Conservation (phyloP, 2,113 vertebrate species). For the Cyprichromis sp. region DNA sequence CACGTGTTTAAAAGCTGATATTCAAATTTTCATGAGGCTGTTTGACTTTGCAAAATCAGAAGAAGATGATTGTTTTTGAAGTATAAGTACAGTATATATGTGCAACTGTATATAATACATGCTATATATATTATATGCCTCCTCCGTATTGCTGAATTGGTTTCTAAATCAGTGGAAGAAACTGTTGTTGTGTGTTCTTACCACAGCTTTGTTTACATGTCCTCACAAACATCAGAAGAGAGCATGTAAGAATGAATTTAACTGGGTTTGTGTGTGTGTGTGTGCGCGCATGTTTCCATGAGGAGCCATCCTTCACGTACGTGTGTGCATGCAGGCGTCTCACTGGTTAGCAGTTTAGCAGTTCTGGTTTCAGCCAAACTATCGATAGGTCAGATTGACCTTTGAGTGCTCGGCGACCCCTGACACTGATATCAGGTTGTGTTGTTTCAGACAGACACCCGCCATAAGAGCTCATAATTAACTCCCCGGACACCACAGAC, state of each 20-base stretch:
- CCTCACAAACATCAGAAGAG: not conserved
- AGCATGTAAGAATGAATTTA: not conserved
- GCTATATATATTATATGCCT: not conserved
- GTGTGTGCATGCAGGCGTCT: conserved; percentile 14
- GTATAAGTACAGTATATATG: not conserved
- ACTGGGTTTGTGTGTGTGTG: not conserved
- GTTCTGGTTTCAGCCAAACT: conserved; percentile 46
- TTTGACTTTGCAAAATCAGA: not conserved
- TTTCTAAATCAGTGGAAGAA: not conserved
- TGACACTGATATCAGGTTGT: conserved; percentile 45
- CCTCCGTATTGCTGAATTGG: not conserved
- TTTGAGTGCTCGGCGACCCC: conserved; percentile 11
- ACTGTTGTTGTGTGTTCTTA: not conserved
- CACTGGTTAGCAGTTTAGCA: not conserved
- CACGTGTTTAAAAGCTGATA: not conserved
- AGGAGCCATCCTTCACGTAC: not conserved
- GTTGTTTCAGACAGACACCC: conserved; percentile 31
- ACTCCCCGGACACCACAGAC: conserved; percentile 34
- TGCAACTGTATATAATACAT: not conserved
- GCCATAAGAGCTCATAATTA: conserved; percentile 36
- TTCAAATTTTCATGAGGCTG: not conserved
- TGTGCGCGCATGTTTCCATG: not conserved
- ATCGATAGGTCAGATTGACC: conserved; percentile 47
- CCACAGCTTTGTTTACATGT: not conserved
- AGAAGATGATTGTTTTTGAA: not conserved